These are phyloP conservation scores for Origma solitaria DNA, from an alignment of 2,113 vertebrate species.

Conservation along the genomic window DNA sequence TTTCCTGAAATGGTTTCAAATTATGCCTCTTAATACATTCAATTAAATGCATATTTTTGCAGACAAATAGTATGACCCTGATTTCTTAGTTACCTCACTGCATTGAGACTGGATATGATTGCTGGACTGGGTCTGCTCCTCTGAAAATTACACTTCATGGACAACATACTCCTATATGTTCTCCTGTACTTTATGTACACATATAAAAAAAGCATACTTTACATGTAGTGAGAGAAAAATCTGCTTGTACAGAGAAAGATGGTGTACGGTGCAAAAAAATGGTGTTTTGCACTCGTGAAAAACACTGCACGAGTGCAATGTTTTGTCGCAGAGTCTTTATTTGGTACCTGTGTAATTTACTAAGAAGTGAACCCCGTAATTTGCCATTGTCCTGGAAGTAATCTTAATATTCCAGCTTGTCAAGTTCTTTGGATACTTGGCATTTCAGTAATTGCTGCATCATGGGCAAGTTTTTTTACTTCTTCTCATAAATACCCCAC, in stretches of 20 bases:
- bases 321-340: background rate
- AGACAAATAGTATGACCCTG: background rate
- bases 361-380: background rate
- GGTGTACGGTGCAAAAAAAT: too few species aligned
- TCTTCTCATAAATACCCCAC: background rate
- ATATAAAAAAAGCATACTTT: background rate
- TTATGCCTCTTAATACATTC: background rate
- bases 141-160: background rate
- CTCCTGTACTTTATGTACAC: background rate
- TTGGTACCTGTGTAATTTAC: background rate
- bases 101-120: background rate
- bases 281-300: too few species aligned
- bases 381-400: background rate
- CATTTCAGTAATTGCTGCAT: background rate
- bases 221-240: background rate
- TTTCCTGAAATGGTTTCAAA: background rate
- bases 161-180: background rate
- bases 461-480: background rate
- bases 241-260: background rate
- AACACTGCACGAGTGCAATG: fast-evolving
- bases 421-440: background rate
- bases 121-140: background rate
- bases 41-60: background rate
- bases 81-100: background rate
- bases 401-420: background rate